Conservation (phyloP, 1,140 invertebrate species). For the Mercenaria mercenaria region DNA sequence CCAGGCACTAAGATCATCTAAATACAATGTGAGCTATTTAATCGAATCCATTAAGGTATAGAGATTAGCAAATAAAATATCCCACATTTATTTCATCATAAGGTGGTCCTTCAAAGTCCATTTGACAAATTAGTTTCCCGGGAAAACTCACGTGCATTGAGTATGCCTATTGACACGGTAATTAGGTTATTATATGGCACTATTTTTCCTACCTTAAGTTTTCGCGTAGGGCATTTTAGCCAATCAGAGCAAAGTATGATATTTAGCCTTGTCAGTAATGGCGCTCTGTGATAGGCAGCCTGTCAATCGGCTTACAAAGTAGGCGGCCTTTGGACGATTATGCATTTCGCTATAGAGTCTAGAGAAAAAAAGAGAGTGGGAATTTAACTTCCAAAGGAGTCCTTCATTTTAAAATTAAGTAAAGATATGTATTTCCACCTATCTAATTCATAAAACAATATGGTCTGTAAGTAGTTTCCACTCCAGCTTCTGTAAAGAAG, state of each 20-base stretch:
- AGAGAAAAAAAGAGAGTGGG: no score
- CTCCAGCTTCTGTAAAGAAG: no score
- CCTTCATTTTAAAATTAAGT: no score
- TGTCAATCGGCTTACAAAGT: background rate
- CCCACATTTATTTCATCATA: constrained; percentile 19
- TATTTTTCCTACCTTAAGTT: background rate
- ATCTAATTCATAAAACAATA: no score
- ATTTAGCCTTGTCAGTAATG: background rate
- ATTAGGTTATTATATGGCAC: constrained; percentile 12
- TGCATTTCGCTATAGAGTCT: no score
- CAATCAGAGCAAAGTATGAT: background rate
- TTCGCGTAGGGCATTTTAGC: background rate
- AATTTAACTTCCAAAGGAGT: no score
- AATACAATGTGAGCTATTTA: constrained; percentile 36
- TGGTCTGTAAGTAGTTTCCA: no score
- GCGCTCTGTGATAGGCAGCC: constrained; percentile 1
- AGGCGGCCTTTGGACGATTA: background rate
- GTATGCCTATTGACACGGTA: constrained; percentile 48
- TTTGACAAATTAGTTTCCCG: constrained; percentile 53
- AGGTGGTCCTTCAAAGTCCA: constrained; percentile 51
- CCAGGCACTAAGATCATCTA: constrained; percentile 13
- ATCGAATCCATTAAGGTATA: constrained; percentile 8
- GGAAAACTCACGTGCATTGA: constrained; percentile 25
- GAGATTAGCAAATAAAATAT: constrained; percentile 35
- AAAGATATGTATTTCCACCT: no score